Evolutionary conservation across 64 coral and sea anemone species (phyloP), one percentile per base, ranked within the genome.

Genomic region (Pocillopora verrucosa): DNA sequence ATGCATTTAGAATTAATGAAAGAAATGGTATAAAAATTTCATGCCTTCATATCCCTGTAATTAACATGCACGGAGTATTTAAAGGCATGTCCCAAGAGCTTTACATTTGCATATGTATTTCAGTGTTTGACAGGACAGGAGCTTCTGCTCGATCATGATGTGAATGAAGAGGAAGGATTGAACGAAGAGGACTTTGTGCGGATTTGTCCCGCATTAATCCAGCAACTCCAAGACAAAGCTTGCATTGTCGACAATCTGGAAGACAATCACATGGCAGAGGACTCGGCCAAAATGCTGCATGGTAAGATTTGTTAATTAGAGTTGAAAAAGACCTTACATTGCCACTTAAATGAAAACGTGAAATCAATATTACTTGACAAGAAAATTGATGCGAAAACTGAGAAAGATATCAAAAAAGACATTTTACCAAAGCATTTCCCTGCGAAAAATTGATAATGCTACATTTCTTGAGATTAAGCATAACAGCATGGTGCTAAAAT

Each of bases 201-300:
- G 41, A 76, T 94, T n/a, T 94, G 92, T 57, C 92, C 92, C 17
- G 84, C 92, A 6, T 80, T 94, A 10, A 76, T 90, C 57, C 82
- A 78, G 25, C 78, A 92, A 34, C 60, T 90, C 26, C 81, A 70
- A 22, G 70, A 68, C 51, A 80, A 76, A 26, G 62, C 65, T 25
- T 82, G 69, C 62, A 65, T 45, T 17, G 3, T 59, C 80, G 85
- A 79, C 13, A 17, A 70, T 11, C 24, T 63, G 68, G 2, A 2
- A 17, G 56, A 5, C 56, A 74, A 2, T 16, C 12, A 58, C 16
- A 24, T 3, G 4, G 72, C 37, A 26, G 73, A 78, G 17, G 37
- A 41, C 3, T 37, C 36, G 14, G 7, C 2, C 75, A 51, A 58
- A 68, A 85, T 72, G 82, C 22, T 72, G 16, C 61, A 65, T 1